These are phyloP conservation scores for Parambassis ranga DNA, from an alignment of 2,797 vertebrate genomes.

Conservation along the genomic window DNA sequence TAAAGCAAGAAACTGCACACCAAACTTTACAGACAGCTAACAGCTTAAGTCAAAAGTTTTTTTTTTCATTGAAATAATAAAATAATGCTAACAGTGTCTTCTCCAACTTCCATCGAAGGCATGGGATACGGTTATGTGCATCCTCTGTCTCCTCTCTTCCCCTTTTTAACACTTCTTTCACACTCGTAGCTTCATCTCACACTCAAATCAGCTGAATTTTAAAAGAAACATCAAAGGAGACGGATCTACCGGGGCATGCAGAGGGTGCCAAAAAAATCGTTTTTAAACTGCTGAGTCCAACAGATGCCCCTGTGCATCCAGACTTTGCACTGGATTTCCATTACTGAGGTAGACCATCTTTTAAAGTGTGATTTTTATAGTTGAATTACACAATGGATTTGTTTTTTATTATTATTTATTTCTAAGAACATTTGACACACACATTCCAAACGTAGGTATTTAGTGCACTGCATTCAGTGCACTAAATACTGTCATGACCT, in stretches of 20 bases:
- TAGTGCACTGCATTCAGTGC: no score
- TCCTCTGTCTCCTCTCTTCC: conserved; percentile 5
- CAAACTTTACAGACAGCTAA: no score
- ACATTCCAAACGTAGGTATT: no score
- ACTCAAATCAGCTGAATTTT: conserved; percentile 52
- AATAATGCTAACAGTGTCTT: background rate
- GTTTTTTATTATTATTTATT: conserved; percentile 11
- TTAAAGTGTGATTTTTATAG: conserved; percentile 15
- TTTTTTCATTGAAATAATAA: background rate
- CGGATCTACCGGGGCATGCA: conserved; percentile 5
- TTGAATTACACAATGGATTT: conserved; percentile 2
- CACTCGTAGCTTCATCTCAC: conserved; percentile 24
- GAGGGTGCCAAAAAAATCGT: conserved; percentile 34
- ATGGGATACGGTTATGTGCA: conserved; percentile 7
- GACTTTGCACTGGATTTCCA: conserved; percentile 6
- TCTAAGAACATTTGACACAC: background rate
- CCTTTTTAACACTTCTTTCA: conserved; percentile 20
- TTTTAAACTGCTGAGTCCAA: conserved; percentile 58
- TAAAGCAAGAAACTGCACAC: background rate
- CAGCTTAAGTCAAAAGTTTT: no score
- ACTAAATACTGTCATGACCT: no score
- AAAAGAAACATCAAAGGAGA: conserved; percentile 57
- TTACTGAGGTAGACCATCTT: conserved; percentile 7
- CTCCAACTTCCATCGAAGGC: background rate
- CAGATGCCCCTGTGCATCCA: conserved; percentile 37